These are phyloP conservation scores for Drosophila nr. perissopoda DNA, from an alignment of 2,888 invertebrate species.

Conservation along the genomic window DNA sequence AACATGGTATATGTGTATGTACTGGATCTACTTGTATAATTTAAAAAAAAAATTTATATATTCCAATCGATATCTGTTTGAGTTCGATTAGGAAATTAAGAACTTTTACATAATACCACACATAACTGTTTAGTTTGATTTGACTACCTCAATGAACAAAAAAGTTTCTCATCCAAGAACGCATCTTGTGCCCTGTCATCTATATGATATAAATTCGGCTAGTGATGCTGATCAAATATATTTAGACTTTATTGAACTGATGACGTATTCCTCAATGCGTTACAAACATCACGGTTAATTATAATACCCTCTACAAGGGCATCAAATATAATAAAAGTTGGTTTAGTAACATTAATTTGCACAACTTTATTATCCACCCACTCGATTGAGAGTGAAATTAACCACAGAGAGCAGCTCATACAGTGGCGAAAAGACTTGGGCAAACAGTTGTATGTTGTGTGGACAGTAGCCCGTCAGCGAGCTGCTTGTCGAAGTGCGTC, in stretches of 20 bases:
- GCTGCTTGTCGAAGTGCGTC: slow-evolving; percentile 42
- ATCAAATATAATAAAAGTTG: neutral
- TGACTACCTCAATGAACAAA: neutral
- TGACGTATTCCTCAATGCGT: neutral
- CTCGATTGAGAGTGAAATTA: neutral
- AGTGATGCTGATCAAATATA: neutral
- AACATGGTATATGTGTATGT: neutral
- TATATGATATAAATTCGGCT: neutral
- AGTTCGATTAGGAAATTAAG: neutral
- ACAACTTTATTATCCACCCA: neutral
- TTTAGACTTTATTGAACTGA: neutral
- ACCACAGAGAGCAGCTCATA: neutral
- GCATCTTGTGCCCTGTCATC: neutral
- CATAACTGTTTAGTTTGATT: neutral
- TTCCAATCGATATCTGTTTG: neutral
- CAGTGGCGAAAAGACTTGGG: slow-evolving; percentile 14
- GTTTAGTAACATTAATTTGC: neutral
- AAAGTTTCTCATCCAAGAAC: neutral
- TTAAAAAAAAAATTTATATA: neutral
- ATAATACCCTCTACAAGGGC: neutral
- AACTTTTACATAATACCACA: neutral
- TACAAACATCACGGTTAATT: neutral
- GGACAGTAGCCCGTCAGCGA: slow-evolving; percentile 6
- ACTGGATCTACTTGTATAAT: neutral
- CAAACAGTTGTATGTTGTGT: slow-evolving; percentile 7